Conservation (phyloP, 64 coral and sea anemone species). For the Porites lutea region DNA sequence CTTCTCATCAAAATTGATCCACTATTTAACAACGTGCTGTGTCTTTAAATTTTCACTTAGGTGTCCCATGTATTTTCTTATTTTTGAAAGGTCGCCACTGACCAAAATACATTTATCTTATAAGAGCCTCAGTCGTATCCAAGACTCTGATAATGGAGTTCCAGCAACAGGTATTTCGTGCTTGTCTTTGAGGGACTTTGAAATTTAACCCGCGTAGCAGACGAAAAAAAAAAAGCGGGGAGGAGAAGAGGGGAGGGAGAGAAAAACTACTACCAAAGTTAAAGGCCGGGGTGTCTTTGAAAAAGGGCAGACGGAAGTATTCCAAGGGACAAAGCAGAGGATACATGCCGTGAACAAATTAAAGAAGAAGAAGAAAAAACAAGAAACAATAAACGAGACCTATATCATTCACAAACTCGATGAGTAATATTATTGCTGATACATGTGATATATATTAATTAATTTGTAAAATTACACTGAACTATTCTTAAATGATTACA, state of each 20-base stretch:
- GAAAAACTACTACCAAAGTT: neutral
- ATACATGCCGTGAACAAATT: slow-evolving; percentile 1
- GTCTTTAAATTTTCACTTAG: slow-evolving; percentile 2
- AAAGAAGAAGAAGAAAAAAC: neutral
- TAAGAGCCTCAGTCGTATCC: neutral
- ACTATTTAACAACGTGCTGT: neutral
- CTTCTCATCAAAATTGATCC: slow-evolving; percentile 1
- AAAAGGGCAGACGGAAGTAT: neutral
- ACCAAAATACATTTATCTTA: neutral
- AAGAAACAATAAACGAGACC: neutral
- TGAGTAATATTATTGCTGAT: slow-evolving; percentile 2
- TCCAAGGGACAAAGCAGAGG: neutral
- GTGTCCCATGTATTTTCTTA: slow-evolving; percentile 1
- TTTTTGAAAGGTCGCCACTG: neutral
- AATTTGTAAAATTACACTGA: neutral
- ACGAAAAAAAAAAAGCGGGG: neutral
- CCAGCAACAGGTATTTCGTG: neutral
- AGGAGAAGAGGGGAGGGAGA: neutral
- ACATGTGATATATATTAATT: neutral
- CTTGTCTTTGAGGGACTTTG: neutral
- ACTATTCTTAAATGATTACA: neutral
- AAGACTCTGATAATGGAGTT: neutral
- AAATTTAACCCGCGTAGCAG: neutral
- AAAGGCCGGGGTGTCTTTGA: neutral
- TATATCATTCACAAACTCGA: neutral